Evolutionary conservation across 64 coral and sea anemone genomes (phyloP).

Genomic region (Pocillopora damicornis): DNA sequence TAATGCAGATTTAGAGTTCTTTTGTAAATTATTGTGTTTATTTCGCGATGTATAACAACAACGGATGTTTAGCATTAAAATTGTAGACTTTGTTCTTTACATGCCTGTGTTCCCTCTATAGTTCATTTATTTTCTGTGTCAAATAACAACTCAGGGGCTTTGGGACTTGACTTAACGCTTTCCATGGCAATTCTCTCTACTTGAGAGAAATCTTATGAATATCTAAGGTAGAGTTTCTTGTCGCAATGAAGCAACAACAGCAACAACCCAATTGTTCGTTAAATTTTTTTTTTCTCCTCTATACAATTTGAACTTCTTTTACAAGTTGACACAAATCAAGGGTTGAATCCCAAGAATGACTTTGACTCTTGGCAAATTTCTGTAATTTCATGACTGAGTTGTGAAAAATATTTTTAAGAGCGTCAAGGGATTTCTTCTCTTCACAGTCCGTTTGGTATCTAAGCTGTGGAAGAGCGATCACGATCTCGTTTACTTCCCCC

Average conservation of each 20-base stretch:
- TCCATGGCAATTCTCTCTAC: too few species aligned
- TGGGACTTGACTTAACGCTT: too few species aligned
- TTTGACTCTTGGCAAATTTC: slow-evolving; percentile 23
- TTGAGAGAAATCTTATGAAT: too few species aligned
- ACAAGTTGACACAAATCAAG: slow-evolving; percentile 30
- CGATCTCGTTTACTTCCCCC: slow-evolving; percentile 65
- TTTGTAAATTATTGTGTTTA: slow-evolving; percentile 10
- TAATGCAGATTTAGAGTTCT: not conserved
- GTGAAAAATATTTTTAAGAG: slow-evolving; percentile 8
- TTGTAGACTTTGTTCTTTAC: not conserved
- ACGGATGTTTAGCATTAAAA: not conserved
- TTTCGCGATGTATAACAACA: not conserved
- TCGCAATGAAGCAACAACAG: too few species aligned
- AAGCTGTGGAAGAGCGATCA: slow-evolving; percentile 47
- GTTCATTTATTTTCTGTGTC: not conserved
- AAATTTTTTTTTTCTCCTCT: not conserved
- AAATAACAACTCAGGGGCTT: too few species aligned
- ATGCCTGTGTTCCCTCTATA: not conserved
- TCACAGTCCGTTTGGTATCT: slow-evolving; percentile 6
- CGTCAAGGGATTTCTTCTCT: not conserved
- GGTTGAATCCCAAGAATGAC: slow-evolving; percentile 37
- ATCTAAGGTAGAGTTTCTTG: too few species aligned
- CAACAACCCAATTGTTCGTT: too few species aligned
- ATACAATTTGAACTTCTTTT: slow-evolving; percentile 8
- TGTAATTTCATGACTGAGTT: slow-evolving; percentile 48